Percentiles rank a stretch among this genome's conserved stretches.
Evolutionary conservation across 2,888 invertebrate species (phyloP).

Genomic region (Eupithecia tripunctaria): DNA sequence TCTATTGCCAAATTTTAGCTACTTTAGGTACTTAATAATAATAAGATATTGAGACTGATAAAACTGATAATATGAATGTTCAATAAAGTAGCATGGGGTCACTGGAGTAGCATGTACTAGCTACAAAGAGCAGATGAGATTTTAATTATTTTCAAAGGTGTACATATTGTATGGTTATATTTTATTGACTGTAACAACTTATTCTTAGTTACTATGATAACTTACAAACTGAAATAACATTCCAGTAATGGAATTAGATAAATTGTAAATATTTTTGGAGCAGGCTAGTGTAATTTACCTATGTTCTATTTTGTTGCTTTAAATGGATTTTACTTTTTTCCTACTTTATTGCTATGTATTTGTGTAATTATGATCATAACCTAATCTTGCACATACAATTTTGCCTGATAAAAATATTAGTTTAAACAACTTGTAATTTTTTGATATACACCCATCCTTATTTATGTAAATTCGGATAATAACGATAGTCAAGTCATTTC

Average conservation of each 20-base stretch:
- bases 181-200: slow-evolving; percentile 51
- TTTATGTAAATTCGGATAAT: background rate
- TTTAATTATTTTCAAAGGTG: slow-evolving; percentile 51
- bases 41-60: slow-evolving; percentile 81
- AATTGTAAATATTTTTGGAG: slow-evolving; percentile 55
- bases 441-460: slow-evolving; percentile 16
- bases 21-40: slow-evolving; percentile 76
- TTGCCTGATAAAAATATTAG: slow-evolving; percentile 40
- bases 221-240: slow-evolving; percentile 65
- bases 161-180: slow-evolving; percentile 58
- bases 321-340: slow-evolving; percentile 34
- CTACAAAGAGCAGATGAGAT: slow-evolving; percentile 42
- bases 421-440: slow-evolving; percentile 31
- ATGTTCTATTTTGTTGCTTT: slow-evolving; percentile 33
- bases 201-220: slow-evolving; percentile 47
- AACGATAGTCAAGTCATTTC: background rate
- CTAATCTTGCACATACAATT: slow-evolving; percentile 42
- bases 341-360: slow-evolving; percentile 36
- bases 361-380: slow-evolving; percentile 38
- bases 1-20: slow-evolving; percentile 76
- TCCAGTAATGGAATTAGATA: slow-evolving; percentile 75
- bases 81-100: slow-evolving; percentile 60
- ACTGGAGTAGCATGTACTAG: slow-evolving; percentile 37
- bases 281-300: slow-evolving; percentile 38
- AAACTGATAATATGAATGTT: slow-evolving; percentile 64